These are phyloP conservation scores for Antrozous pallidus DNA, from an alignment of 2,797 vertebrate species.

Conservation along the genomic window DNA sequence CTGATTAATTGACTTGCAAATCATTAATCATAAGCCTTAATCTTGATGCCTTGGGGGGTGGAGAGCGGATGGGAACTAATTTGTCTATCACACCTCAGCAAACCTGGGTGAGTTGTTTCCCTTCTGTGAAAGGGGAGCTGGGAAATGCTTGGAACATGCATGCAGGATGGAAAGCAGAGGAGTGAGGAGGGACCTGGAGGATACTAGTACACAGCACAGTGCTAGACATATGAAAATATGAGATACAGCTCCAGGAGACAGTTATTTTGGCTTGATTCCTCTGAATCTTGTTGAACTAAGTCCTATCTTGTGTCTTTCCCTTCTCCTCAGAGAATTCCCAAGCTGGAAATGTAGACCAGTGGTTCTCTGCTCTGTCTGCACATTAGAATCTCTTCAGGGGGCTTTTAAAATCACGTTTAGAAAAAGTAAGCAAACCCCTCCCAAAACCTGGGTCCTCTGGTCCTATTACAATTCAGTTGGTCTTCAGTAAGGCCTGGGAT, in stretches of 20 bases:
- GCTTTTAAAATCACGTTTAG: neutral
- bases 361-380: neutral
- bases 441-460: too few species aligned
- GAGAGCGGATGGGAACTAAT: neutral
- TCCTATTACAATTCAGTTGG: neutral
- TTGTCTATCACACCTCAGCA: conserved; percentile 21
- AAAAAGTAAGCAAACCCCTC: neutral
- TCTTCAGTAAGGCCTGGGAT: neutral
- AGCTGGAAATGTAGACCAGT: neutral
- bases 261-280: neutral
- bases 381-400: neutral
- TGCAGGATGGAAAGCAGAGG: fast-evolving
- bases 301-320: neutral
- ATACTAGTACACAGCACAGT: too few species aligned
- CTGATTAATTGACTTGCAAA: conserved; percentile 61
- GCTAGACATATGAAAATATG: too few species aligned
- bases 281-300: neutral
- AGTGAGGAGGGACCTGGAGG: fast-evolving
- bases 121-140: neutral
- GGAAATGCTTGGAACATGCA: neutral
- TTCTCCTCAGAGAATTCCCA: neutral
- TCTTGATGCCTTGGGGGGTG: conserved; percentile 11
- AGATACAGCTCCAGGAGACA: neutral
- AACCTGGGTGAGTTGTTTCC: neutral
- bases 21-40: conserved; percentile 62